Evolutionary conservation across 2,113 vertebrate genomes (phyloP).

Genomic region (Mesoclemmys tuberculata): DNA sequence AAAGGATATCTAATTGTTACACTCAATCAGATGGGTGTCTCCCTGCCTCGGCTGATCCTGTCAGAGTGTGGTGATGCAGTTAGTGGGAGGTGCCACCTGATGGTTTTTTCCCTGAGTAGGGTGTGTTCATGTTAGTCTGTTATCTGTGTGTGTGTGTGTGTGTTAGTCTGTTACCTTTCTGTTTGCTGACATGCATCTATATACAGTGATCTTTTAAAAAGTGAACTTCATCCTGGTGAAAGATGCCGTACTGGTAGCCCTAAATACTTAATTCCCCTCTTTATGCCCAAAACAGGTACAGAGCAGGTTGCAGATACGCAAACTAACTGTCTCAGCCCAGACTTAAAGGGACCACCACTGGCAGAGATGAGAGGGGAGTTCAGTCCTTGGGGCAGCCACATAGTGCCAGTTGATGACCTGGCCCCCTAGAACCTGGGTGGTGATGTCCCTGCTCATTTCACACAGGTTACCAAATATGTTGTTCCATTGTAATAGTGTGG

Average conservation of each 20-base stretch:
- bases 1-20: conserved; percentile 38
- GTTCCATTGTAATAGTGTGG: conserved; percentile 3
- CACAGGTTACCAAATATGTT: neutral
- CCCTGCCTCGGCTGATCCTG: conserved; percentile 52
- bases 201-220: neutral
- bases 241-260: neutral
- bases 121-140: neutral
- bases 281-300: neutral
- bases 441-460: neutral
- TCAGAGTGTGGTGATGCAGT: conserved; percentile 41
- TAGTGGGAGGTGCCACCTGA: conserved; percentile 48
- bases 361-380: neutral
- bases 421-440: neutral
- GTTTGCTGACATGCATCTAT: neutral
- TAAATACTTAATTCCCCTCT: neutral
- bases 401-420: neutral
- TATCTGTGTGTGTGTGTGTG: neutral
- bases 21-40: conserved; percentile 61
- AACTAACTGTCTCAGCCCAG: neutral
- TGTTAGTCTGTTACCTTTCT: neutral
- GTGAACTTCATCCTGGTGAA: neutral
- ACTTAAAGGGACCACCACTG: neutral
- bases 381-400: neutral
- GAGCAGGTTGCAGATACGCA: neutral
- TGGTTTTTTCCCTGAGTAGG: conserved; percentile 1